Evolutionary conservation across 2,888 invertebrate species (phyloP).

Genomic region (Uloborus plumipes): DNA sequence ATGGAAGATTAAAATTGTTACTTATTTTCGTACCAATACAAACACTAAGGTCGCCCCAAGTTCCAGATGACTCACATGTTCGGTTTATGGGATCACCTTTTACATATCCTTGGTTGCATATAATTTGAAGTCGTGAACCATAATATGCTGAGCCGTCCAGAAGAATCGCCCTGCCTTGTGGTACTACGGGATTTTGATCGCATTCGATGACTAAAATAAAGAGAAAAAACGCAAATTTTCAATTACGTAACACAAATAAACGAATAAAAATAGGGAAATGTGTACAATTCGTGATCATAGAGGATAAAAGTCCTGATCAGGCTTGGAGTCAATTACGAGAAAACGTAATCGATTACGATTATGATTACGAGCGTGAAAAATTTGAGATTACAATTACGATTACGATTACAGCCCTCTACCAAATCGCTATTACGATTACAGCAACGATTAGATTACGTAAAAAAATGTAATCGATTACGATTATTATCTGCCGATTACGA

Average conservation of each 20-base stretch:
- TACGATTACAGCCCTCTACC: no score
- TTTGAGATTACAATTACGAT: no score
- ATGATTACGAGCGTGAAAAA: no score
- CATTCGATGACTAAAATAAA: conserved; percentile 36
- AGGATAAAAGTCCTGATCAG: not conserved
- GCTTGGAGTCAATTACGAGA: no score
- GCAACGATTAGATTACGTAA: no score
- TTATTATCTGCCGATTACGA: no score
- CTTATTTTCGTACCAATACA: conserved; percentile 33
- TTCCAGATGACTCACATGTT: conserved; percentile 18
- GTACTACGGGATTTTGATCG: conserved; percentile 31
- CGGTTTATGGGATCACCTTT: conserved; percentile 2
- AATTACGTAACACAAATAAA: not conserved
- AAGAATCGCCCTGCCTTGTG: conserved; percentile 25
- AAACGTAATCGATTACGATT: no score
- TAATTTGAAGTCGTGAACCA: conserved; percentile 29
- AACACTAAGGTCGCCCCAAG: conserved; percentile 46
- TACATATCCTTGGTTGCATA: conserved; percentile 32
- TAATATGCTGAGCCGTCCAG: not conserved
- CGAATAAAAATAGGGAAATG: not conserved
- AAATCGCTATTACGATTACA: no score
- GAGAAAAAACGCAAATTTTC: not conserved
- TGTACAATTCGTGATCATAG: not conserved
- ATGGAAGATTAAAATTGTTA: no score
- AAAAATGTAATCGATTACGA: no score